These are phyloP conservation scores for Plusia festucae DNA, from an alignment of 2,888 invertebrate genomes.

Conservation along the genomic window DNA sequence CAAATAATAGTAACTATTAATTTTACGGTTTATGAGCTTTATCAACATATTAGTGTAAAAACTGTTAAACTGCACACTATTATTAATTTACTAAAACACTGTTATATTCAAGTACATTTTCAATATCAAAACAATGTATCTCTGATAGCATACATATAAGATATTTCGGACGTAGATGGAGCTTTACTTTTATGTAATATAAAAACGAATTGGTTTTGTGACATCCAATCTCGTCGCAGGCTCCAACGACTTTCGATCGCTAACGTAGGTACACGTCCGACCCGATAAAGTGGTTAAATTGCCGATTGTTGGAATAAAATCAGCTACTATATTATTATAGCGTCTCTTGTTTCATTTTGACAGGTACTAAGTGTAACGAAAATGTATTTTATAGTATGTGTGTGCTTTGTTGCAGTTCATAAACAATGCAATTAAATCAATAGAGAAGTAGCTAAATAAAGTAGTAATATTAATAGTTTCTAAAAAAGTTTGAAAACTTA, in stretches of 20 bases:
- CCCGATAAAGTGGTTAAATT: conserved; percentile 17
- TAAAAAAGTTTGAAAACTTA: no score
- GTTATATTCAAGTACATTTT: background rate
- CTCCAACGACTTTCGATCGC: conserved; percentile 33
- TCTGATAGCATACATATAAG: background rate
- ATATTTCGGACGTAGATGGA: conserved; percentile 1
- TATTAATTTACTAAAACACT: background rate
- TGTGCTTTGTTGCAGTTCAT: no score
- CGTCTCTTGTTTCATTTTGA: conserved; percentile 5
- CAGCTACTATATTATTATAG: background rate
- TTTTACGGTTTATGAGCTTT: no score
- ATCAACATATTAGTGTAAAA: background rate
- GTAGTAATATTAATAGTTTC: no score
- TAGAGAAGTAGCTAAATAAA: no score
- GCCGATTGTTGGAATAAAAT: conserved; percentile 7
- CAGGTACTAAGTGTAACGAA: background rate
- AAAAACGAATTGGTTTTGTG: conserved; percentile 15
- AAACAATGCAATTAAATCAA: no score
- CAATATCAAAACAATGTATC: background rate
- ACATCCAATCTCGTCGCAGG: conserved; percentile 32
- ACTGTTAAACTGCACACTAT: background rate
- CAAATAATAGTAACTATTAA: no score
- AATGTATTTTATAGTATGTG: no score
- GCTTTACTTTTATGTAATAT: conserved; percentile 4
- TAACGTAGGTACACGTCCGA: conserved; percentile 18